These are phyloP conservation scores for Alauda arvensis DNA, from an alignment of 2,797 vertebrate genomes.

Conservation along the genomic window DNA sequence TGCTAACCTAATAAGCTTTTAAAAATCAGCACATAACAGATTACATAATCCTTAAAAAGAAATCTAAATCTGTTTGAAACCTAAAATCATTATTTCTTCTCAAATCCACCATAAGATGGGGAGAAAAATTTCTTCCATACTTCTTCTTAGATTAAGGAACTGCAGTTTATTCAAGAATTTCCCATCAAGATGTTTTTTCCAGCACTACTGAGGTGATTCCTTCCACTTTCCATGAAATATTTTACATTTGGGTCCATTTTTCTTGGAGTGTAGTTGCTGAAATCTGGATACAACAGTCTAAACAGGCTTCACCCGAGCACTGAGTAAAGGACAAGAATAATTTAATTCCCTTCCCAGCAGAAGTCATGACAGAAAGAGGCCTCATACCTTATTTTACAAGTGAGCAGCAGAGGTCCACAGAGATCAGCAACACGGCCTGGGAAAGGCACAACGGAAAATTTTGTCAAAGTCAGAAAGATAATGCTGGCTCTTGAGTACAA, in stretches of 20 bases:
- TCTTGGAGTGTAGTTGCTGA: not conserved
- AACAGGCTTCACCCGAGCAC: not conserved
- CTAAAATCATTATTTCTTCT: not conserved
- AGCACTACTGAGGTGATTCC: not conserved
- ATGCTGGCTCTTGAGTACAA: not conserved
- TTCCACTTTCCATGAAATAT: not conserved
- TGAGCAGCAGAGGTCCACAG: not conserved
- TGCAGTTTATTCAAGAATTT: not conserved
- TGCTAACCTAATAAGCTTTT: not conserved
- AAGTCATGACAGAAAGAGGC: not conserved
- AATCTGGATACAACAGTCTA: not conserved
- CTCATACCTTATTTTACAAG: not conserved
- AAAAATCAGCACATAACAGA: accelerated
- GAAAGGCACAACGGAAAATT: not conserved
- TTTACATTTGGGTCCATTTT: not conserved
- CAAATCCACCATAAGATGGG: accelerated
- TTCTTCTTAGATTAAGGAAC: not conserved
- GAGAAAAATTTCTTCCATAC: not conserved
- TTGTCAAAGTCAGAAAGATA: not conserved
- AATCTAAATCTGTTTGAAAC: not conserved
- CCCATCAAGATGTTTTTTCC: not conserved
- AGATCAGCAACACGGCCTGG: accelerated
- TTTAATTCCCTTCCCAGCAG: not conserved
- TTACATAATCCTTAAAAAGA: not conserved
- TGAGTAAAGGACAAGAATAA: not conserved